Percentiles rank a stretch among this genome's conserved stretches.
These are phyloP conservation scores for Buceros bicornis DNA, from an alignment of 2,797 vertebrate species.

Conservation along the genomic window DNA sequence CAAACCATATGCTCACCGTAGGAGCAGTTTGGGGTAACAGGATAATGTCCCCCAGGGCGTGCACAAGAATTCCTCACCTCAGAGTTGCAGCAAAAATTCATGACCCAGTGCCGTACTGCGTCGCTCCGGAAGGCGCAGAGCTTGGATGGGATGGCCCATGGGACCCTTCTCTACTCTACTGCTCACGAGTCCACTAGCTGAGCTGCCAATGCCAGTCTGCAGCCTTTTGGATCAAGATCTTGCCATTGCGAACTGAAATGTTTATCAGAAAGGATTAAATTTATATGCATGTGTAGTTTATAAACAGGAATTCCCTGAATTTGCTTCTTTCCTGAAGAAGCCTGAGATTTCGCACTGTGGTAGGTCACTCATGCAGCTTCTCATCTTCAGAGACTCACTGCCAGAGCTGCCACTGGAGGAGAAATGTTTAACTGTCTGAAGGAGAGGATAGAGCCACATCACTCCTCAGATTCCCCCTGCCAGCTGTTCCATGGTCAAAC, in stretches of 20 bases:
- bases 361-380: not conserved
- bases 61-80: not conserved
- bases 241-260: not conserved
- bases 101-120: not conserved
- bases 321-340: not conserved
- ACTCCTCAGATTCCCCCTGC: constrained; percentile 30
- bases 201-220: not conserved
- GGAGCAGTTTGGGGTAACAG: constrained; percentile 49
- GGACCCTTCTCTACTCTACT: not conserved
- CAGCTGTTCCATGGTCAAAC: constrained; percentile 43
- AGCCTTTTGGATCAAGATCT: not conserved
- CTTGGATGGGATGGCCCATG: not conserved
- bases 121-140: not conserved
- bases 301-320: not conserved
- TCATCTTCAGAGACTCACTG: not conserved
- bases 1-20: not conserved
- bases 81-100: not conserved
- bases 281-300: not conserved
- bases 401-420: constrained; percentile 5
- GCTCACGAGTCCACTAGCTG: not conserved
- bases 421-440: not conserved
- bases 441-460: constrained; percentile 34
- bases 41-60: constrained; percentile 24
- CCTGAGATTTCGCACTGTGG: not conserved
- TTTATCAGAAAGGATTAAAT: not conserved